Evolutionary conservation across 1,140 invertebrate species (phyloP), one percentile per base, ranked within the genome.

Genomic region (Maconellicoccus hirsutus): DNA sequence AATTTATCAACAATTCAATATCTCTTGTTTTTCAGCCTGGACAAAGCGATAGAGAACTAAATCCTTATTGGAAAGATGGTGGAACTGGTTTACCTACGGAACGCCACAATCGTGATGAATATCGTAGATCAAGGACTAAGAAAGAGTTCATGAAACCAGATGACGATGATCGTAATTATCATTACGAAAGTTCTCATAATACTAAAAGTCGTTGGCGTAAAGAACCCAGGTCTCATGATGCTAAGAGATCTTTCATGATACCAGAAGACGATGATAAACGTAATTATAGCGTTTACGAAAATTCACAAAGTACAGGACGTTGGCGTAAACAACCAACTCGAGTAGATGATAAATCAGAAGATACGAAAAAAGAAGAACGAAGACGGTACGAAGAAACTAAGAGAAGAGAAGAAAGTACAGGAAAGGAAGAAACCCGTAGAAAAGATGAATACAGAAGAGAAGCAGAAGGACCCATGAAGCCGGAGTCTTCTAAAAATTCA

Each of bases 1-100:
- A 19, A 70, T 19, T 19, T 29, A 42, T 23, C 14, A 33, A 23
- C 10, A 21, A 39, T 70, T 38, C n/a, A n/a, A 22, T 42, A 21
- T 39, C 7, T 42, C 16, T 39, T 42, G 33, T 71, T 69, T 33
- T 70, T 59, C 59, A 92, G 83, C 87, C 88, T 42, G 86, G 87
- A 1, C 87, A 87, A 73, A 88, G 87, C 77, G 78, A 77, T 1
- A 82, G 85, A 76, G 94, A 97, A 82, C 80, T 95, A 63, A 98
- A 98, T 84, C 93, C 92, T 0, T 92, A 94, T 78, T 96, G 93
- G 92, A 93, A 92, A 83, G 82, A 89, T 80, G 91, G 90, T 71
- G 93, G 93, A 12, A 86, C 82, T 63, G 93, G 93, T 16, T 78
- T 96, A 70, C 93, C 90, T 25, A 75, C 72, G 63, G 74, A 70